These are phyloP conservation scores for Corythaixoides concolor DNA, from an alignment of 2,113 vertebrate species.

Conservation along the genomic window DNA sequence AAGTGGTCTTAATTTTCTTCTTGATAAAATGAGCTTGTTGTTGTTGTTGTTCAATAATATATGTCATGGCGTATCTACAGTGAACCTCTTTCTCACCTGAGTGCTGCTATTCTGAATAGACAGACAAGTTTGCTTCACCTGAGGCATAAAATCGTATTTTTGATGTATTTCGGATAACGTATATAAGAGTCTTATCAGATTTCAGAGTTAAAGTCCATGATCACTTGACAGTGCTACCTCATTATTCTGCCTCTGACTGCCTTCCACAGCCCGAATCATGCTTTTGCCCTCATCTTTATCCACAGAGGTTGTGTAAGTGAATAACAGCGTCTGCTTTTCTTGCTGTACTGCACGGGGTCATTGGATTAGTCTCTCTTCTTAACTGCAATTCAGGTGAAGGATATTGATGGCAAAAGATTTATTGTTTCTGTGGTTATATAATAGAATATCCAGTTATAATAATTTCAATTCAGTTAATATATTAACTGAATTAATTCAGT, in stretches of 20 bases:
- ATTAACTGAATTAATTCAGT: background rate
- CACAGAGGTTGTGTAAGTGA: background rate
- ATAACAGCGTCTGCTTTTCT: background rate
- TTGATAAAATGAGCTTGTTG: background rate
- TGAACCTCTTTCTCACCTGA: background rate
- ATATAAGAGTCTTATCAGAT: background rate
- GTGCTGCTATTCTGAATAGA: background rate
- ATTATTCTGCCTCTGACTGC: background rate
- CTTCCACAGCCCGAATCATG: accelerated
- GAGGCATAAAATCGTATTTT: background rate
- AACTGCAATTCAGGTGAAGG: background rate
- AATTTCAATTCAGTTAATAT: background rate
- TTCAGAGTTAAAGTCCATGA: background rate
- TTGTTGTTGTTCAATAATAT: background rate
- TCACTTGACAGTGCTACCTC: background rate
- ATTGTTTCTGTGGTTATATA: background rate
- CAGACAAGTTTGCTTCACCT: background rate
- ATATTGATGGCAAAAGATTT: background rate
- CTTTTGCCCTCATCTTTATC: background rate
- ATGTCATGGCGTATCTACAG: background rate
- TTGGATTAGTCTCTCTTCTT: background rate
- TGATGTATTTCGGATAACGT: background rate
- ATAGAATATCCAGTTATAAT: background rate
- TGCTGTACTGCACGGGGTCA: background rate
- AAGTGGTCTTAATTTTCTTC: background rate